Conservation (phyloP, 2,113 vertebrate species). For the Empidonax traillii region DNA sequence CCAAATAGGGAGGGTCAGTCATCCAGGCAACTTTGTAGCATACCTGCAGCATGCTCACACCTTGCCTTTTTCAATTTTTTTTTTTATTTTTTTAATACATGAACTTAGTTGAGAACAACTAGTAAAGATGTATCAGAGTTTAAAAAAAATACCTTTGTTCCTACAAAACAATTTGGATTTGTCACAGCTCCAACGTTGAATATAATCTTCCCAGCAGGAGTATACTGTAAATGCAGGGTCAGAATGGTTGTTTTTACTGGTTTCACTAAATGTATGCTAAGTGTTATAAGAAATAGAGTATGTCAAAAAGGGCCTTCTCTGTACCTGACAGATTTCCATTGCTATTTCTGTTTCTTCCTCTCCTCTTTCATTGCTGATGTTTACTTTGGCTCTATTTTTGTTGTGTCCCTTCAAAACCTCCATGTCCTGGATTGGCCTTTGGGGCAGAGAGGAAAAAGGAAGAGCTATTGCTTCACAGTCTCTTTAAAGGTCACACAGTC, state of each 20-base stretch:
- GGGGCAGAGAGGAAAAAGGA: neutral
- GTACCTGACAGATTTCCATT: neutral
- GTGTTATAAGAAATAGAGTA: neutral
- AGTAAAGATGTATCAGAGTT: neutral
- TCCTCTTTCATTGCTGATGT: neutral
- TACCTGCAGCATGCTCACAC: neutral
- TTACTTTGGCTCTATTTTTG: constrained; percentile 10
- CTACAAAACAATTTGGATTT: neutral
- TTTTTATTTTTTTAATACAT: neutral
- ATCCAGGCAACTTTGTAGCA: neutral
- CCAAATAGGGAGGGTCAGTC: constrained; percentile 51
- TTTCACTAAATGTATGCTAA: neutral
- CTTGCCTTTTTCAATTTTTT: neutral
- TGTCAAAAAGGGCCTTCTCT: neutral
- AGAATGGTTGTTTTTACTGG: neutral
- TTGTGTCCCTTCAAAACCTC: constrained; percentile 1
- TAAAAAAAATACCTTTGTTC: neutral
- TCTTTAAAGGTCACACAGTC: neutral
- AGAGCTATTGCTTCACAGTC: neutral
- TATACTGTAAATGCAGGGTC: neutral
- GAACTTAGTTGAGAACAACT: neutral
- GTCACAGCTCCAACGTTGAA: neutral
- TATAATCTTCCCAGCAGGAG: neutral
- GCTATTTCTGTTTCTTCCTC: neutral
- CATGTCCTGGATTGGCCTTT: constrained; percentile 8